phyloP scores from a whole-genome alignment of 2,113 vertebrate species.

The Alaudala cheleensis region DNA sequence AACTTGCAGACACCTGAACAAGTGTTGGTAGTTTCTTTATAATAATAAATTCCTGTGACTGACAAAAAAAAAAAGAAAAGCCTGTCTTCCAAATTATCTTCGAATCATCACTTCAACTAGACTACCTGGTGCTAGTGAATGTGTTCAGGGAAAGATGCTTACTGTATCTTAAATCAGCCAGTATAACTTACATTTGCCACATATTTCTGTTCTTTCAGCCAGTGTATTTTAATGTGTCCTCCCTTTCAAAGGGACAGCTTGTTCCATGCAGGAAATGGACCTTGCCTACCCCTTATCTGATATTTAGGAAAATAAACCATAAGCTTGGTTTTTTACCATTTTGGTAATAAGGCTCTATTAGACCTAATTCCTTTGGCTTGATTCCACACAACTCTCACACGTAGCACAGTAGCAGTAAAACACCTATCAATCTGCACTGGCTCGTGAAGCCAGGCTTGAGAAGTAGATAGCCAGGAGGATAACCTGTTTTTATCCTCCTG shows the following conservation, averaged over 20 bases:
- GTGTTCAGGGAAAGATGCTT: background rate
- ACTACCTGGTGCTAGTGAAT: background rate
- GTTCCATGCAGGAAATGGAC: background rate
- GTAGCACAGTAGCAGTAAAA: background rate
- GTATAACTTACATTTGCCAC: background rate
- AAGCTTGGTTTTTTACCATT: background rate
- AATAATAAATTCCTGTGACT: background rate
- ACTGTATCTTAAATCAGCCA: background rate
- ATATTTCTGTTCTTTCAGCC: background rate
- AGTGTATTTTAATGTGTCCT: background rate
- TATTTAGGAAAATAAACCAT: background rate
- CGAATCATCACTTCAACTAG: background rate
- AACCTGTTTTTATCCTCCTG: background rate
- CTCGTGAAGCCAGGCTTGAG: background rate
- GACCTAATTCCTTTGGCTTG: background rate
- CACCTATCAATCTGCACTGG: background rate
- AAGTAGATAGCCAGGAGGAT: background rate
- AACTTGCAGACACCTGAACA: background rate
- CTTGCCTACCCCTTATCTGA: background rate
- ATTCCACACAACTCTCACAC: background rate
- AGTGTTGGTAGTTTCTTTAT: background rate
- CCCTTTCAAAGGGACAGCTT: background rate
- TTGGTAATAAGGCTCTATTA: background rate
- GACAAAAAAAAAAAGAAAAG: background rate
- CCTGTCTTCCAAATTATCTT: background rate